Conservation (phyloP, 2,113 vertebrate genomes). For the Phylloscopus trochiloides region DNA sequence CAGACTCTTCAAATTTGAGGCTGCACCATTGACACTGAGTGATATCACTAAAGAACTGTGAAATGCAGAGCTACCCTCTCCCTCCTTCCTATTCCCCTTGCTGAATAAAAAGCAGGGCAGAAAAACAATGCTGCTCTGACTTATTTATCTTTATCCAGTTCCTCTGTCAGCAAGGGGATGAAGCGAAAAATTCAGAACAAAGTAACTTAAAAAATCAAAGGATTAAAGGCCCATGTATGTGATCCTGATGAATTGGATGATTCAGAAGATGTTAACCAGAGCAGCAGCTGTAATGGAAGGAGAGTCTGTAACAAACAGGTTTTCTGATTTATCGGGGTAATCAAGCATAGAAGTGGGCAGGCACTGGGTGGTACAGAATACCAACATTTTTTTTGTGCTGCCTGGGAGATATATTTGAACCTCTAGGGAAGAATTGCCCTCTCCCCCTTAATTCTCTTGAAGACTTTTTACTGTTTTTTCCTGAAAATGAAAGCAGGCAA, state of each 20-base stretch:
- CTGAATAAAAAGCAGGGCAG: constrained; percentile 31
- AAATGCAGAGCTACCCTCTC: background rate
- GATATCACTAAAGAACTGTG: background rate
- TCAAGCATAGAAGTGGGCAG: constrained; percentile 65
- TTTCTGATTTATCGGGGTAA: constrained; percentile 69
- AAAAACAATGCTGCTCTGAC: constrained; percentile 12
- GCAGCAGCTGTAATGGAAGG: constrained; percentile 69
- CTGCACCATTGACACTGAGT: background rate
- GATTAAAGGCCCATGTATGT: constrained; percentile 37
- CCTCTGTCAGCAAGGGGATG: constrained; percentile 54
- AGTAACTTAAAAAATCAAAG: constrained; percentile 67
- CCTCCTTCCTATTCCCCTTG: background rate
- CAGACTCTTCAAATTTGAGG: background rate
- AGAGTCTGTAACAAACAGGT: constrained; percentile 60
- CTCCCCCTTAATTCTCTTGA: constrained; percentile 15
- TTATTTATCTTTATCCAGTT: constrained; percentile 63
- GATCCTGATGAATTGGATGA: constrained; percentile 70
- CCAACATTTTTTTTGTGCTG: constrained; percentile 37
- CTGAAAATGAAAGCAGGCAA: background rate
- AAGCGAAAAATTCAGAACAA: constrained; percentile 63
- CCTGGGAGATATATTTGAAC: constrained; percentile 47
- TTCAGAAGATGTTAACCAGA: constrained; percentile 71
- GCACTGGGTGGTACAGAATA: constrained; percentile 71
- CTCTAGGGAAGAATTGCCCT: background rate
- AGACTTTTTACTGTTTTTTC: background rate